Base-by-base conservation (phyloP, 2,888 invertebrate genomes). In the Melanostoma mellinum region DNA sequence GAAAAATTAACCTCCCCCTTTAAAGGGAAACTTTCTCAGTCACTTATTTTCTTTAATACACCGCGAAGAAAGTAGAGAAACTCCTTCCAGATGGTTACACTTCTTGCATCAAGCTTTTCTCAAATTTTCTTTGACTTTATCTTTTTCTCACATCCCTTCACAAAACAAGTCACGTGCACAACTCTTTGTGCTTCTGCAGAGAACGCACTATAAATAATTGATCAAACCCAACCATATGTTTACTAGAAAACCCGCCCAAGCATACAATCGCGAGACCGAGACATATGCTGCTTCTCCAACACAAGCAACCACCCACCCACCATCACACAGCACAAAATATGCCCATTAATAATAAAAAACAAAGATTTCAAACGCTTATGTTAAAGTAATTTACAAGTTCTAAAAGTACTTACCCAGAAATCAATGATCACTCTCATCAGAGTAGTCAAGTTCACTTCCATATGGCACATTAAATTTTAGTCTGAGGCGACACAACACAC, bases 401-500 rank as follows among this genome's bases (percentile, higher is more conserved):
- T 46, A 36, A 20, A 68, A 61, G 38, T 61, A 78, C 78, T 78
- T 73, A 78, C 78, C 78, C 78, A 67, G 48, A 50, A 48, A 52
- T 65, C 56, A 52, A 20, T 6, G 32, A 40, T 40, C 50, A 50
- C 48, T 50, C 9, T 63, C 63, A 63, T 10, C 10, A 6, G 4
- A 42, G 6, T 42, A 50, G 32, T 20, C 20, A 4, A n/a, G 48
- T 61, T 50, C 50, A 46, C 33, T 61, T 50, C 81, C 81, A 81
- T 81, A 81, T 81, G 72, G 76, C 53, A 81, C 60, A 63, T 9
- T 46, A 20, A 71, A 71, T 65, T 80, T 80, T 65, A 71, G 46
- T 35, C 60, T 32, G 67, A 60, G 71, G 63, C 58, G 67, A 65
- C 55, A 76, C 72, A 81, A 68, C 81, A 81, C 81, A 76, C 81